These are phyloP conservation scores for Tribolium madens DNA, from an alignment of 1,140 invertebrate species.

Conservation along the genomic window DNA sequence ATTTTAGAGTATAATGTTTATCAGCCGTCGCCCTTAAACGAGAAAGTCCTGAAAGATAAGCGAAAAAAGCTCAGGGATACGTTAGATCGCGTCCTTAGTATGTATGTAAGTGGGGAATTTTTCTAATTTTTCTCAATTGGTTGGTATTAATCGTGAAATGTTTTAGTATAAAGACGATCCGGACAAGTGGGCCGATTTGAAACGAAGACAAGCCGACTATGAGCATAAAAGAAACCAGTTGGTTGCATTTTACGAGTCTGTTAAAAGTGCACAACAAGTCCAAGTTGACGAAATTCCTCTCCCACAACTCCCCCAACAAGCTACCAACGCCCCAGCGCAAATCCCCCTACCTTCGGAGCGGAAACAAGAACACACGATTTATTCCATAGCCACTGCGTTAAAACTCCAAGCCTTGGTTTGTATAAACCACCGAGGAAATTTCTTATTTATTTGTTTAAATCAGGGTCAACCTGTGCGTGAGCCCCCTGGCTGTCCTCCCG, in stretches of 20 bases:
- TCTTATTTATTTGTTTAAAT: neutral
- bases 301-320: constrained; percentile 72
- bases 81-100: constrained; percentile 91
- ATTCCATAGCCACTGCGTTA: constrained; percentile 64
- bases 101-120: constrained; percentile 90
- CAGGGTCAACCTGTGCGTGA: constrained; percentile 66
- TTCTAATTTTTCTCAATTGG: neutral
- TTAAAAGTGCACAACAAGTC: constrained; percentile 94
- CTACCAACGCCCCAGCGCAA: constrained; percentile 68
- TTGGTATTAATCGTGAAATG: neutral
- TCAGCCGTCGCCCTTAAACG: constrained; percentile 93
- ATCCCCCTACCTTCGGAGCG: constrained; percentile 79
- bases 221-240: constrained; percentile 88
- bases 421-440: neutral
- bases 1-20: constrained; percentile 93
- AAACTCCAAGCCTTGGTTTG: constrained; percentile 63
- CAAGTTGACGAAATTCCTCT: constrained; percentile 97
- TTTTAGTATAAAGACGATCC: constrained; percentile 94
- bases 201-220: constrained; percentile 92
- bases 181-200: constrained; percentile 92
- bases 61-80: constrained; percentile 96
- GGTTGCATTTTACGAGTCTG: constrained; percentile 94
- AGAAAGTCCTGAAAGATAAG: constrained; percentile 97
- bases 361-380: constrained; percentile 66
- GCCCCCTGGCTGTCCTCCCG: constrained; percentile 90